Percentiles rank a stretch among this genome's conserved stretches.
These are phyloP conservation scores for Sphaeramia orbicularis DNA, from an alignment of 2,797 vertebrate genomes.

Conservation along the genomic window DNA sequence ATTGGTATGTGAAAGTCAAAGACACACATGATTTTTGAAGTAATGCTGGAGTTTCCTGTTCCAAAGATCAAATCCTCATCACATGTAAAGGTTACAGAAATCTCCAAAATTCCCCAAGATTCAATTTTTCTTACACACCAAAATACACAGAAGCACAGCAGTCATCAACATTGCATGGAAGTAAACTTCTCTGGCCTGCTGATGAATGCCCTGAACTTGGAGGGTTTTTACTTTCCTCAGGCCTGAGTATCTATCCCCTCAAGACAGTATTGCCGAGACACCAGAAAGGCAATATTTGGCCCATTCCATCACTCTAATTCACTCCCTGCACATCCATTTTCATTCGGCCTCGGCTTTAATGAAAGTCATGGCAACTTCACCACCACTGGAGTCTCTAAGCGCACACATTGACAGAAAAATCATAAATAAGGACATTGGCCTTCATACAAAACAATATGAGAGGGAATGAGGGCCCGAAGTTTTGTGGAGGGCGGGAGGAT, in stretches of 20 bases:
- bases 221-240: constrained; percentile 73
- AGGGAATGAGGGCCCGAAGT: constrained; percentile 66
- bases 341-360: constrained; percentile 85
- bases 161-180: constrained; percentile 73
- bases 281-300: constrained; percentile 84
- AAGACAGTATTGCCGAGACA: constrained; percentile 82
- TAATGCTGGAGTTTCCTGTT: constrained; percentile 55
- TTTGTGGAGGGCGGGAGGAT: constrained; percentile 35
- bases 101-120: constrained; percentile 29
- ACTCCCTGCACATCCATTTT: constrained; percentile 87
- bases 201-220: constrained; percentile 77
- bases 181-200: constrained; percentile 70
- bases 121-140: constrained; percentile 44
- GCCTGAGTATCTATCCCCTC: constrained; percentile 77
- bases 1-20: constrained; percentile 66
- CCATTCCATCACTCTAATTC: constrained; percentile 87
- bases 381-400: constrained; percentile 79
- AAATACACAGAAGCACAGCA: constrained; percentile 57
- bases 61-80: constrained; percentile 56
- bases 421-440: constrained; percentile 86
- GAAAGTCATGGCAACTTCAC: constrained; percentile 86
- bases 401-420: constrained; percentile 75
- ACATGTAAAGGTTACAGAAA: constrained; percentile 56
- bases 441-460: constrained; percentile 80
- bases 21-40: constrained; percentile 60